Conservation (phyloP, 1,140 invertebrate genomes). For the Mamestra configurata region DNA sequence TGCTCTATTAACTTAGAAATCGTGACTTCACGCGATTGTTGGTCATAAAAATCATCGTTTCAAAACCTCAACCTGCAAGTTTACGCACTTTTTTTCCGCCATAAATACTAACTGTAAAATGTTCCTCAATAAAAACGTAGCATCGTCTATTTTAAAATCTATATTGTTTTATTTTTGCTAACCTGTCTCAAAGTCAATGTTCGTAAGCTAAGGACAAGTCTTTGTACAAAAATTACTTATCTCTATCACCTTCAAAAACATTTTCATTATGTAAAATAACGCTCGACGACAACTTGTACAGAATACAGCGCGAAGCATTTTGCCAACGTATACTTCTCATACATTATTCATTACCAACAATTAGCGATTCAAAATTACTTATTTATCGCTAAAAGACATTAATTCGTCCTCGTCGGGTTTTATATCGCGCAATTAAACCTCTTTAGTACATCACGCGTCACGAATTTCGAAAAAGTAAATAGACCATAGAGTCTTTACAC, state of each 20-base stretch:
- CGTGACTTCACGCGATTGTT: conserved; percentile 43
- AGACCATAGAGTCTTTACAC: conserved; percentile 67
- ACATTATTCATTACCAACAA: conserved; percentile 51
- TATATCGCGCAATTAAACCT: conserved; percentile 55
- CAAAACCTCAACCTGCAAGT: not conserved
- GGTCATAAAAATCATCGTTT: conserved; percentile 24
- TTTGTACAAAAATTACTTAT: conserved; percentile 47
- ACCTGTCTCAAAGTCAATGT: conserved; percentile 24
- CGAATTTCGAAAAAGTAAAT: conserved; percentile 71
- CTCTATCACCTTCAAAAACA: conserved; percentile 48
- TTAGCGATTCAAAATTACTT: conserved; percentile 54
- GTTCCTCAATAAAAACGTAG: not conserved
- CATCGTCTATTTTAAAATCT: not conserved
- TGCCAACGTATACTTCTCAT: conserved; percentile 40
- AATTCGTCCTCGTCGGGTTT: conserved; percentile 43
- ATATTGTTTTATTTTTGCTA: not conserved
- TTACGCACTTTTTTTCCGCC: conserved; percentile 42
- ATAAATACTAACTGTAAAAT: conserved; percentile 9
- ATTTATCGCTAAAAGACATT: conserved; percentile 45
- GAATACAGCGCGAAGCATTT: conserved; percentile 39
- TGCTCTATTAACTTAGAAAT: conserved; percentile 14
- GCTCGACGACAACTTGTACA: conserved; percentile 19
- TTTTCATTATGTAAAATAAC: conserved; percentile 49
- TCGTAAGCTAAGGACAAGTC: conserved; percentile 20
- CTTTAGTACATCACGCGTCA: conserved; percentile 57